A percentile compares a stretch with the other conserved stretches of the same genome.
Conservation (phyloP, 2,888 invertebrate genomes). For the Agrochola macilenta region DNA sequence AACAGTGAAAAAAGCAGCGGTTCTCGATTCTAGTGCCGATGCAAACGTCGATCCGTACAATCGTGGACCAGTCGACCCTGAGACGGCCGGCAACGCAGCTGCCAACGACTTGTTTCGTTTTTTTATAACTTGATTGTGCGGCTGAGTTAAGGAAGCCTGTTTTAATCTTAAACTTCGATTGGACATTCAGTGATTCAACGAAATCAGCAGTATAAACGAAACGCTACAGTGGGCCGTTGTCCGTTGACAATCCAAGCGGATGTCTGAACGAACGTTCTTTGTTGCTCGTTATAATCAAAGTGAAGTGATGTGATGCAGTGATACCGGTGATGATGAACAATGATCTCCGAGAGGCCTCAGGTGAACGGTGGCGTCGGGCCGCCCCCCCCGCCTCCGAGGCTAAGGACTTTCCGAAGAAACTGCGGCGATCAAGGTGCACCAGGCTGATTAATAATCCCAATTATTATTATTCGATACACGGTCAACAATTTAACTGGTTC, state of each 20-base stretch:
- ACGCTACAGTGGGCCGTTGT: slow-evolving; percentile 54
- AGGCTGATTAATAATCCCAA: slow-evolving; percentile 70
- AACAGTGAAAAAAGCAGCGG: slow-evolving; percentile 81
- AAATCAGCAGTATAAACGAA: slow-evolving; percentile 66
- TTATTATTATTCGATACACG: slow-evolving; percentile 63
- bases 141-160: slow-evolving; percentile 70
- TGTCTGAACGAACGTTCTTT: slow-evolving; percentile 62
- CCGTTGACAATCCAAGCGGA: slow-evolving; percentile 62
- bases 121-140: slow-evolving; percentile 70
- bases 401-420: slow-evolving; percentile 89
- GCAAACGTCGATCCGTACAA: slow-evolving; percentile 76
- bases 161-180: slow-evolving; percentile 64
- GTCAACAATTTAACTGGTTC: slow-evolving; percentile 64
- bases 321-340: slow-evolving; percentile 85
- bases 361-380: slow-evolving; percentile 85
- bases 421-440: slow-evolving; percentile 91
- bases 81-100: slow-evolving; percentile 80
- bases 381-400: slow-evolving; percentile 84
- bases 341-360: slow-evolving; percentile 87
- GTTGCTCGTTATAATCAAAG: slow-evolving; percentile 60
- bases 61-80: slow-evolving; percentile 86
- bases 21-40: slow-evolving; percentile 74
- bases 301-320: slow-evolving; percentile 74
- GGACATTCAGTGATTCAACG: slow-evolving; percentile 64
- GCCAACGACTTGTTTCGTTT: slow-evolving; percentile 79